phyloP scores from a whole-genome alignment of 2,797 vertebrate genomes.

The Pyrocephalus nanus region DNA sequence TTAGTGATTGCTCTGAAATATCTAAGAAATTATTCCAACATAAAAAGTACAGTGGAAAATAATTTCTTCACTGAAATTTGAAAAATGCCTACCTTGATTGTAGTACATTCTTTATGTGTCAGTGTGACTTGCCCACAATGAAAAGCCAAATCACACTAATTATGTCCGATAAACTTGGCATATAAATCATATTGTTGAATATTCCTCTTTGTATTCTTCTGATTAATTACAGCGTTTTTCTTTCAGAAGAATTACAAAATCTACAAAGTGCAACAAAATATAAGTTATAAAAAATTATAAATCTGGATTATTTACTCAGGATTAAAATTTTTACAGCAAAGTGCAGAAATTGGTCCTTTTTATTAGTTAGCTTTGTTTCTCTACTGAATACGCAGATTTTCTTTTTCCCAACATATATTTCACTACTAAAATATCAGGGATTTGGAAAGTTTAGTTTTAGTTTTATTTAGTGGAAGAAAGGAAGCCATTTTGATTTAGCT shows the following conservation, averaged over 20 bases:
- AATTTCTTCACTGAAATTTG: background rate
- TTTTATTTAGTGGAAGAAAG: background rate
- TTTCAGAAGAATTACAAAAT: background rate
- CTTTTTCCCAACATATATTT: background rate
- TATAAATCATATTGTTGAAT: background rate
- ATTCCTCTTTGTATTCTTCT: background rate
- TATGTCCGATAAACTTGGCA: rapidly evolving
- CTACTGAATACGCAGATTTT: background rate
- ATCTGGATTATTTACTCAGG: background rate
- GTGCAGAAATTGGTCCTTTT: background rate
- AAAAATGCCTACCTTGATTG: background rate
- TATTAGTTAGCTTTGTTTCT: background rate
- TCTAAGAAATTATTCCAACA: background rate
- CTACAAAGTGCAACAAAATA: background rate
- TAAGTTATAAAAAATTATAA: background rate
- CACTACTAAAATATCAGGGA: background rate
- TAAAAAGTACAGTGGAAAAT: background rate
- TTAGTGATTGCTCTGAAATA: background rate
- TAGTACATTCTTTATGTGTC: background rate
- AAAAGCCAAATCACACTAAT: background rate
- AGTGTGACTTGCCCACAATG: background rate
- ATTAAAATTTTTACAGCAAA: background rate
- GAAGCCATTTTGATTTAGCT: background rate
- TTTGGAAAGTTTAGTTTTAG: background rate
- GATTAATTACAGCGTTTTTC: background rate